Base-by-base conservation (phyloP, 2,113 vertebrate genomes). In the Herpailurus yagouaroundi region DNA sequence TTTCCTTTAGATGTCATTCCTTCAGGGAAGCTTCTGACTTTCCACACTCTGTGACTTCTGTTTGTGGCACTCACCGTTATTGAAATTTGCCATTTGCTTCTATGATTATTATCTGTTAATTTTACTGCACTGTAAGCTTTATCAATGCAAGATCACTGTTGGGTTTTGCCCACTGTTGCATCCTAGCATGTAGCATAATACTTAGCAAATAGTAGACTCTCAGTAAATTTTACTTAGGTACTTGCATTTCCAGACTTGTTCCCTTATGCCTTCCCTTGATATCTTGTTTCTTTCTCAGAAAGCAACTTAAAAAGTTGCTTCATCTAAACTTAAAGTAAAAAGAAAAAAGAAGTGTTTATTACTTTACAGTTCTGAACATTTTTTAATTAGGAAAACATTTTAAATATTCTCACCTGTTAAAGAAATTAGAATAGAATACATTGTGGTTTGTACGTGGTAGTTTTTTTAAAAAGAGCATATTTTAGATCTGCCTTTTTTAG, bases 271-370 rank as follows among this genome's bases (percentile, higher is more conserved):
- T 31, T 68, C 23, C 16, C 31, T 15, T 7, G 73, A 2, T 90
- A 52, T 85, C 79, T 95, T 92, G 68, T 89, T 92, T 80, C 66
- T 64, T 85, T 93, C 71, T 76, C 63, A 91, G 69, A 93, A 84
- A 41, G 48, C 55, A 96, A 1, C 57, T 60, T 60, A 60, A 60
- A 60, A 60, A 23, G 57, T 60, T 60, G 57, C 57, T 60, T 60
- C 21, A 60, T 16, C 36, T 68, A 64, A 88, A 68, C 29, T 57
- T 48, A 10, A 48, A 77, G 38, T 36, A 69, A 10, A 36, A 76
- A 48, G 41, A 60, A 60, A 60, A 48, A 12, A 93, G 82, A 55
- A 77, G 57, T 14, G 3, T 79, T 69, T 15, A 68, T 79, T 89
- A 86, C 90, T 92, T 98, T 97, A 18, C 27, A 93, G 36, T 64